phyloP scores from a whole-genome alignment of 1,140 invertebrate genomes.

The Cyphomyrmex costatus region DNA sequence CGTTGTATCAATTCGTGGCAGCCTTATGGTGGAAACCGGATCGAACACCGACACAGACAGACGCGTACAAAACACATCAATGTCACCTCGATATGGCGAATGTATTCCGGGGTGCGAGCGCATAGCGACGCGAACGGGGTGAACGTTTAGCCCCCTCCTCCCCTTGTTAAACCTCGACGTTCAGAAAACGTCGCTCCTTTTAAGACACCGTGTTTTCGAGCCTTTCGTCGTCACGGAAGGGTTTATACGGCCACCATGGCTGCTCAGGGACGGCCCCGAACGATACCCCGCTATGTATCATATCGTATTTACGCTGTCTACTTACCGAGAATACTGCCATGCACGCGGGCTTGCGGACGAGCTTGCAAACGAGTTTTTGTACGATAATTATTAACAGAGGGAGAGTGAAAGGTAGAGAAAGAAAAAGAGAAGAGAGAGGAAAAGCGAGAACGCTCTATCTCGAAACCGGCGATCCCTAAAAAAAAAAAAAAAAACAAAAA shows the following conservation, averaged over 20 bases:
- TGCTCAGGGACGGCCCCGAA: slow-evolving; percentile 38
- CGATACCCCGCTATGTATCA: slow-evolving; percentile 70
- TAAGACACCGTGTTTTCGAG: slow-evolving; percentile 20
- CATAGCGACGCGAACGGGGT: neutral
- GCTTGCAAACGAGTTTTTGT: slow-evolving; percentile 71
- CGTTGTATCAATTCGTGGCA: neutral
- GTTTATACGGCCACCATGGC: neutral
- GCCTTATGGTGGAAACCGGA: neutral
- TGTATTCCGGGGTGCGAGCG: slow-evolving; percentile 16
- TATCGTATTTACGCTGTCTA: slow-evolving; percentile 76
- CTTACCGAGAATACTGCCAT: slow-evolving; percentile 78
- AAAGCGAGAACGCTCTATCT: neutral
- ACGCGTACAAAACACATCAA: neutral
- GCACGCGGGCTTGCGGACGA: slow-evolving; percentile 61
- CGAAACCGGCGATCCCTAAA: slow-evolving; percentile 5
- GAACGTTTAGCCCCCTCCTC: neutral
- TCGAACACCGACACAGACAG: neutral
- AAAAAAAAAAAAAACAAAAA: slow-evolving; percentile 42
- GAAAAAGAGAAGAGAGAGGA: neutral
- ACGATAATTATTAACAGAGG: slow-evolving; percentile 69
- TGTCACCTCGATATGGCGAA: neutral
- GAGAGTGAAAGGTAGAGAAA: neutral
- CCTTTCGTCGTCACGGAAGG: neutral
- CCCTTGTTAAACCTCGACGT: neutral
- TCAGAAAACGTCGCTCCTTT: neutral